Percentiles rank a stretch among this genome's conserved stretches.
Evolutionary conservation across 53 echinoderm and acorn worm genomes (phyloP).

Genomic region (Paelopatides confundens): DNA sequence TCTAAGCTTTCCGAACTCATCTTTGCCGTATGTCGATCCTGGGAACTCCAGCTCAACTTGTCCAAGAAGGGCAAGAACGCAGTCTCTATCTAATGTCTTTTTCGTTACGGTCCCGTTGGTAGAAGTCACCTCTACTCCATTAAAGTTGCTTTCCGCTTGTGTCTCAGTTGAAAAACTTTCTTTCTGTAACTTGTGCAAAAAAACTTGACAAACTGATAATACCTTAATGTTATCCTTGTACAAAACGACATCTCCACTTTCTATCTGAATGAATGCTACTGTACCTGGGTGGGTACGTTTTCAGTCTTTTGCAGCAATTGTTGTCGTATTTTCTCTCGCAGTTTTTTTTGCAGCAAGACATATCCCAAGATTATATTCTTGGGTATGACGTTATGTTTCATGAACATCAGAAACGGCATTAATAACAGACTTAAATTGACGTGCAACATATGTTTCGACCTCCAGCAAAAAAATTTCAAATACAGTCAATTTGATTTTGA

Average conservation of each 20-base stretch:
- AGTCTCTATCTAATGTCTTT: neutral
- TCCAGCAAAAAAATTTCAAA: too few species aligned
- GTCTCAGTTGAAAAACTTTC: neutral
- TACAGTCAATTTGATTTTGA: too few species aligned
- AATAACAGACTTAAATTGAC: too few species aligned
- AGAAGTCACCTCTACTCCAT: neutral
- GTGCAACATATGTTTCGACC: too few species aligned
- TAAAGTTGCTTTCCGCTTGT: neutral
- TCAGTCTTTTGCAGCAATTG: too few species aligned
- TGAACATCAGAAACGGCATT: neutral
- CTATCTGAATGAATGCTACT: neutral
- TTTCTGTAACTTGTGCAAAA: too few species aligned
- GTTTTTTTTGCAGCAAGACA: too few species aligned
- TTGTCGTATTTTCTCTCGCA: too few species aligned
- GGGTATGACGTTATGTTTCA: too few species aligned
- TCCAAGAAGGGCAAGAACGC: neutral
- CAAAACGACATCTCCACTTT: neutral
- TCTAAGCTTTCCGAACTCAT: neutral
- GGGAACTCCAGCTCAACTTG: neutral
- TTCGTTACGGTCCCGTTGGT: neutral
- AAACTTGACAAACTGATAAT: too few species aligned
- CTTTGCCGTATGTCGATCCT: neutral
- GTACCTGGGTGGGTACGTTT: neutral
- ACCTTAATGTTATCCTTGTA: too few species aligned
- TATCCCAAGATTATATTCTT: too few species aligned